Percentiles rank a stretch among this genome's conserved stretches.
These are phyloP conservation scores for Drosophila nr. perissopoda DNA, from an alignment of 2,888 invertebrate species.

Conservation along the genomic window DNA sequence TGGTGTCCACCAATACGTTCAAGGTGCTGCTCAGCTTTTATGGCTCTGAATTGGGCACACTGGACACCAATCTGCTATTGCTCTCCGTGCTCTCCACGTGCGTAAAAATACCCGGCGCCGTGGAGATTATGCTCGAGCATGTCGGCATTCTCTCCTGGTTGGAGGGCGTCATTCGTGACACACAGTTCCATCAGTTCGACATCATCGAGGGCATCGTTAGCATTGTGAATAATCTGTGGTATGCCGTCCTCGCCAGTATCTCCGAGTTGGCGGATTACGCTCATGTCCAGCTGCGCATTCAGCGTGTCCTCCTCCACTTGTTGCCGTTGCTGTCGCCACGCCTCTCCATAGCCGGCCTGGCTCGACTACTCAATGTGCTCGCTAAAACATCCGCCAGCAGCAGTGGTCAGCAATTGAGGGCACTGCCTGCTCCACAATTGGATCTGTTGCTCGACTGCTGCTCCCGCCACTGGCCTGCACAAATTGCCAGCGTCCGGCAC, in stretches of 20 bases:
- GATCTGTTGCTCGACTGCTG: conserved; percentile 78
- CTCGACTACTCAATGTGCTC: conserved; percentile 81
- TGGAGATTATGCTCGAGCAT: conserved; percentile 88
- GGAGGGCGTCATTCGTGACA: conserved; percentile 81
- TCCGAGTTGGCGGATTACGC: conserved; percentile 74
- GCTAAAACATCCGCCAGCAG: conserved; percentile 70
- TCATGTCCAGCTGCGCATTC: conserved; percentile 74
- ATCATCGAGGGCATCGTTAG: conserved; percentile 83
- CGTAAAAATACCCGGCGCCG: conserved; percentile 88
- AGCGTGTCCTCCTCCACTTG: conserved; percentile 76
- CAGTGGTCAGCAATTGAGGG: conserved; percentile 51
- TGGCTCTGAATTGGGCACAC: conserved; percentile 88
- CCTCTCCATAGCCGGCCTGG: conserved; percentile 73
- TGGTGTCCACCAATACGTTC: conserved; percentile 90
- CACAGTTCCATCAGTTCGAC: conserved; percentile 84
- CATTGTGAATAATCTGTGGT: conserved; percentile 84
- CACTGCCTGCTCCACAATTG: conserved; percentile 67
- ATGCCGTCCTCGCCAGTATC: conserved; percentile 77
- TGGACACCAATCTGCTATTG: conserved; percentile 88
- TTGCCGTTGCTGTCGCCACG: conserved; percentile 81
- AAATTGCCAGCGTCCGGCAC: conserved; percentile 71
- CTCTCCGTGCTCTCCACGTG: conserved; percentile 88
- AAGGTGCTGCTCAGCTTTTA: conserved; percentile 92
- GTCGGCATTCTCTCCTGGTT: conserved; percentile 91
- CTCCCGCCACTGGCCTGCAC: conserved; percentile 73